phyloP scores from a whole-genome alignment of 2,113 vertebrate genomes.

The Nothocercus nigrocapillus region DNA sequence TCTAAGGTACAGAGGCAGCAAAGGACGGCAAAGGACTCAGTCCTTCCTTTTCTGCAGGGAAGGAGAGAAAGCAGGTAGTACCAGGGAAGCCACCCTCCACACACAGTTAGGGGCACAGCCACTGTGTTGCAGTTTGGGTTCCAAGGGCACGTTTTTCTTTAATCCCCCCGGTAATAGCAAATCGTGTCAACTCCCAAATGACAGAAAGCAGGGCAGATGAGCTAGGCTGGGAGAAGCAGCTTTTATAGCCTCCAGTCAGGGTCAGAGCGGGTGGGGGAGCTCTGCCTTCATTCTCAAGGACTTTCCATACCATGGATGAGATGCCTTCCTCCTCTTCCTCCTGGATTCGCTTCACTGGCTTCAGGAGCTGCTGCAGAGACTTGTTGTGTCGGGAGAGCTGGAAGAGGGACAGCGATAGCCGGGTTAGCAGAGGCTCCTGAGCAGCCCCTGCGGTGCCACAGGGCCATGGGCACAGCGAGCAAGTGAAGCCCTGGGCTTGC shows the following conservation, averaged over 20 bases:
- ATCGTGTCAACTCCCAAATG: background rate
- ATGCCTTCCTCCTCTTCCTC: slow-evolving; percentile 96
- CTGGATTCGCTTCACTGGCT: slow-evolving; percentile 85
- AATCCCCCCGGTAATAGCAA: background rate
- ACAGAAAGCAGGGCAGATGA: background rate
- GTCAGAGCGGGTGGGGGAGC: accelerated
- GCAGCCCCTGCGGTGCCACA: background rate
- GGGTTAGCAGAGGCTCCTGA: background rate
- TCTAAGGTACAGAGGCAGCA: background rate
- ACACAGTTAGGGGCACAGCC: background rate
- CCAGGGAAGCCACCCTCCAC: background rate
- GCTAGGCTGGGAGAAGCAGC: background rate
- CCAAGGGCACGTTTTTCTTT: background rate
- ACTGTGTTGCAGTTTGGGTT: background rate
- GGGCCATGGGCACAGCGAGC: accelerated
- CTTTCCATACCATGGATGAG: slow-evolving; percentile 89
- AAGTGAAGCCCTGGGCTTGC: background rate
- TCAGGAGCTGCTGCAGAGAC: slow-evolving; percentile 88
- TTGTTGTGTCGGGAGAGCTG: slow-evolving; percentile 96
- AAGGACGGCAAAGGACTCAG: background rate
- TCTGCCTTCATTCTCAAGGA: accelerated
- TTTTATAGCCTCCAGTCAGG: background rate
- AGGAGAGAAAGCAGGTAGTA: background rate
- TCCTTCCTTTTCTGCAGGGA: background rate
- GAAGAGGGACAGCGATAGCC: background rate